phyloP scores from a whole-genome alignment of 2,113 vertebrate species.

The Macquaria australasica region DNA sequence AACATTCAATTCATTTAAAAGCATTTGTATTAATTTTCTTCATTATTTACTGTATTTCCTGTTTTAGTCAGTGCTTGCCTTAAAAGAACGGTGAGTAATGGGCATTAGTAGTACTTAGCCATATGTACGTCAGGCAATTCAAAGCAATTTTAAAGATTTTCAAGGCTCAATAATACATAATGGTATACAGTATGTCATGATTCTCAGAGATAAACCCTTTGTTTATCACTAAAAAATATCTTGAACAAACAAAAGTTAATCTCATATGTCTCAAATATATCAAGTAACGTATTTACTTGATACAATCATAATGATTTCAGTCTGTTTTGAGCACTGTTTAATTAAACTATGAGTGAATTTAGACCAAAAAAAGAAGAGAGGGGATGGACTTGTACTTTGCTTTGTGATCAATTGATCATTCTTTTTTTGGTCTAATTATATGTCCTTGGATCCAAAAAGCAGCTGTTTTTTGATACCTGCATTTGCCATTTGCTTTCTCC shows the following conservation, averaged over 20 bases:
- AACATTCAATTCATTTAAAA: conserved; percentile 6
- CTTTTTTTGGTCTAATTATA: too few species aligned
- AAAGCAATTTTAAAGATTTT: background rate
- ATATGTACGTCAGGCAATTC: background rate
- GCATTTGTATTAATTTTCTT: background rate
- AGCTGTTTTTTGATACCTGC: too few species aligned
- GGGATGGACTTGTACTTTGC: too few species aligned
- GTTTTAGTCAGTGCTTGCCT: background rate
- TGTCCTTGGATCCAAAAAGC: too few species aligned
- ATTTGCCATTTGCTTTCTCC: too few species aligned
- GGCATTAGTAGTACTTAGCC: background rate
- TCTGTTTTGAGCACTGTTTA: background rate
- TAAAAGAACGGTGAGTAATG: background rate
- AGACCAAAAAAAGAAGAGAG: too few species aligned
- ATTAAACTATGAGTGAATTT: background rate
- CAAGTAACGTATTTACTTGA: background rate
- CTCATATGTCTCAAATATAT: too few species aligned
- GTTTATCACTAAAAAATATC: background rate
- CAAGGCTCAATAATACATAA: background rate
- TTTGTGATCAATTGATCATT: too few species aligned
- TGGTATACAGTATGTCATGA: background rate
- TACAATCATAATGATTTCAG: background rate
- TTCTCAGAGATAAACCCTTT: background rate
- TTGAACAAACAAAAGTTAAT: too few species aligned
- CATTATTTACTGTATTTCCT: background rate